Percentiles rank a stretch among this genome's conserved stretches.
phyloP scores from a whole-genome alignment of 2,797 vertebrate species.

The Acipenser ruthenus region DNA sequence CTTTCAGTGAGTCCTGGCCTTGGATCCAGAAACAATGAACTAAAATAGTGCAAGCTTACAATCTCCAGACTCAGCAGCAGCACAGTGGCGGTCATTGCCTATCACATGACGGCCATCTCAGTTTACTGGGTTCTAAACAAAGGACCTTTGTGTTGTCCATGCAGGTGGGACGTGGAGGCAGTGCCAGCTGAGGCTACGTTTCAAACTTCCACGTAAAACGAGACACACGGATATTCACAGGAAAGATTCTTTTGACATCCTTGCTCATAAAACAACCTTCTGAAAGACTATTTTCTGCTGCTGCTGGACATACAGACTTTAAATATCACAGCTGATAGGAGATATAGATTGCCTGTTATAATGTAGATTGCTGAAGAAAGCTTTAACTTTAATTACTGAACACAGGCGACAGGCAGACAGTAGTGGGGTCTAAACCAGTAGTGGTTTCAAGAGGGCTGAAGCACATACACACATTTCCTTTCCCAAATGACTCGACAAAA shows the following conservation, averaged over 20 bases:
- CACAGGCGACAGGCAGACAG: no score
- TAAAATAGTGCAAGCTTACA: slow-evolving; percentile 41
- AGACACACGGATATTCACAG: slow-evolving; percentile 15
- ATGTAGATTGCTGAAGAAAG: no score
- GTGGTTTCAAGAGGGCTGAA: background rate
- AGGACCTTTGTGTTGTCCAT: slow-evolving; percentile 45
- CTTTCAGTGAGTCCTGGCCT: slow-evolving; percentile 28
- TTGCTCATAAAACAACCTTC: no score
- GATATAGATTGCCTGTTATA: no score
- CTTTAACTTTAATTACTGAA: no score
- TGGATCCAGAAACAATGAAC: slow-evolving; percentile 39
- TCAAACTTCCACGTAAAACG: slow-evolving; percentile 32
- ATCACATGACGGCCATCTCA: slow-evolving; percentile 53
- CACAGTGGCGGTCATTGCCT: slow-evolving; percentile 41
- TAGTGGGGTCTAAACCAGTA: no score
- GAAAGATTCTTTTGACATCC: background rate
- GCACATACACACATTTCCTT: slow-evolving; percentile 9
- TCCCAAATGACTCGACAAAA: no score
- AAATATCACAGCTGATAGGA: no score
- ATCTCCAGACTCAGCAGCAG: slow-evolving; percentile 43
- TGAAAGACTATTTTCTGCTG: no score
- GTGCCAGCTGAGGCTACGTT: slow-evolving; percentile 35
- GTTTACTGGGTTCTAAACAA: slow-evolving; percentile 46
- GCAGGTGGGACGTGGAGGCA: slow-evolving; percentile 52
- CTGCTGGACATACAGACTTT: no score